Conservation (phyloP, 2,113 vertebrate genomes). For the Mormyrus lacerda region DNA sequence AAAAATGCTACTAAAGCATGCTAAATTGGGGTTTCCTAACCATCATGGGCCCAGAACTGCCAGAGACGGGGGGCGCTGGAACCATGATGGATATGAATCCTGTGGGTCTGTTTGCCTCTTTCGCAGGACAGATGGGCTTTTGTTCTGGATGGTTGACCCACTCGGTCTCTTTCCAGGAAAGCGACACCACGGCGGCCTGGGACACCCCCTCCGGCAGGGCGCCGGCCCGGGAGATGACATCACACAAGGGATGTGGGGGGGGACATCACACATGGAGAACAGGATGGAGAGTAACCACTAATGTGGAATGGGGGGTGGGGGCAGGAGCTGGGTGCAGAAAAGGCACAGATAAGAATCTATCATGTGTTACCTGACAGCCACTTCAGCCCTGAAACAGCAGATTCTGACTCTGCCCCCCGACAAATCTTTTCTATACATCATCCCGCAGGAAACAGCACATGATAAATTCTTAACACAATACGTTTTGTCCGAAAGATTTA, state of each 20-base stretch:
- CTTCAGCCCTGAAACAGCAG: conserved; percentile 57
- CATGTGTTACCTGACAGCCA: conserved; percentile 53
- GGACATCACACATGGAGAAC: background rate
- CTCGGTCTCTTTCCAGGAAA: background rate
- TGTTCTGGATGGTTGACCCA: conserved; percentile 11
- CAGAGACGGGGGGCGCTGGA: background rate
- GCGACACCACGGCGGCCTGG: conserved; percentile 32
- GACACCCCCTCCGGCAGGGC: background rate
- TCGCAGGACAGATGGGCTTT: conserved; percentile 12
- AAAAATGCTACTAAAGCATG: no score
- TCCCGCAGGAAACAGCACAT: conserved; percentile 59
- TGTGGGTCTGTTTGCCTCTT: background rate
- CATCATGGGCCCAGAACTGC: no score
- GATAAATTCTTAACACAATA: conserved; percentile 71
- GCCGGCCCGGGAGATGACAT: conserved; percentile 12
- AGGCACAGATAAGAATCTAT: conserved; percentile 48
- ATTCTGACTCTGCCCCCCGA: conserved; percentile 46
- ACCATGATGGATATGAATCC: conserved; percentile 8
- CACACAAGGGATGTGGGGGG: background rate
- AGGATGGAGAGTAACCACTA: background rate
- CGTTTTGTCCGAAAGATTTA: conserved; percentile 74
- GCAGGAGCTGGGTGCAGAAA: conserved; percentile 24
- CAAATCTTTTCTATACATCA: conserved; percentile 58
- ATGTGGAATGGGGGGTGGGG: background rate
- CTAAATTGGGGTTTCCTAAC: no score